Evolutionary conservation across 2,113 vertebrate genomes (phyloP), one percentile per base, ranked within the genome.

Genomic region (Abramis brama): DNA sequence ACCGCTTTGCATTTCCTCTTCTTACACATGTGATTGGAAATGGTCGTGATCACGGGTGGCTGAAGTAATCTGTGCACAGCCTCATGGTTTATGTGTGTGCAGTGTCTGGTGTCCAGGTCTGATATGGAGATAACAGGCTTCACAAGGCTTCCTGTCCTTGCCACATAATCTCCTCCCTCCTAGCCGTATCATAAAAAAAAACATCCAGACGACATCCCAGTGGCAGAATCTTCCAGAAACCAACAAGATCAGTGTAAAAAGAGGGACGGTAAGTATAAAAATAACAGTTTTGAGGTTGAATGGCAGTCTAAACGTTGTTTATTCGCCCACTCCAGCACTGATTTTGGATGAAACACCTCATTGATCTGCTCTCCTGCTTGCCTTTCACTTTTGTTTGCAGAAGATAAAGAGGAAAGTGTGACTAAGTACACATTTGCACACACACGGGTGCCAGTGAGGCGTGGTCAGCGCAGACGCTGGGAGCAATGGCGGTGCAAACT

Each of bases 131-230:
- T 82, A 84, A 43, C 43, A 43, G 43, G 43, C 43, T 43, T 43
- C 43, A 87, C 70, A 86, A 77, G 15, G 71, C 84, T 91, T 88
- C 84, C 87, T 85, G 88, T 45, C 50, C 66, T 84, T 60, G 82
- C 74, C 74, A 86, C 75, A 33, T 52, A 86, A 55, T 57, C 62
- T 60, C 68, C 45, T 73, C 86, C 55, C 33, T 81, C 82, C 23
- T 30, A 59, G 21, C 11, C n/a, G 79, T 70, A 57, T 86, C 60
- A 43, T 45, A 75, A 43, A 81, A 75, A 43, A 81, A 79, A n/a
- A 59, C 30, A 43, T 66, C 79, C 13, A 66, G 15, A 30, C 2
- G 6, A 81, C 79, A 66, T 64, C 36, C 21, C 77, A 64, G 64
- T 17, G n/a, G n/a, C n/a, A 80, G 59, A 64, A 81, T 64, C 59